A percentile compares a stretch with the other conserved stretches of the same genome.
phyloP scores from a whole-genome alignment of 2,797 vertebrate species.

The Poeciliopsis turneri region DNA sequence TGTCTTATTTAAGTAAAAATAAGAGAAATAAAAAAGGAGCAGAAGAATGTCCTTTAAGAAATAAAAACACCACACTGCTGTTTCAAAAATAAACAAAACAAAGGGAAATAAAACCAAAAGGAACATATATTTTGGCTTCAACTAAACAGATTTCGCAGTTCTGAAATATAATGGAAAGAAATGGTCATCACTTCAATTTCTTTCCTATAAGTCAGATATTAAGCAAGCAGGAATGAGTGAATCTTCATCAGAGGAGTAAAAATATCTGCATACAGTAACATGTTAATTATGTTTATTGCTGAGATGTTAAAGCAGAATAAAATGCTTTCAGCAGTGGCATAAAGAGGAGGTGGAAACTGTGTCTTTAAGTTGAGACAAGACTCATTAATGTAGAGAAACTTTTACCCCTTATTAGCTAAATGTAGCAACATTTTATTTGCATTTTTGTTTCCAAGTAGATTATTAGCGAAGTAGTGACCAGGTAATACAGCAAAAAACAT shows the following conservation, averaged over 20 bases:
- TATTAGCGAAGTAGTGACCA: too few relatives aligned
- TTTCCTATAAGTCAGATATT: background rate
- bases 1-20: background rate
- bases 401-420: too few relatives aligned
- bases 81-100: background rate
- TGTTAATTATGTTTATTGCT: too few relatives aligned
- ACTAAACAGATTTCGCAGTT: background rate
- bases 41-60: background rate
- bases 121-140: background rate
- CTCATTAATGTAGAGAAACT: too few relatives aligned
- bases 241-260: too few relatives aligned
- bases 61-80: background rate
- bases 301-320: too few relatives aligned
- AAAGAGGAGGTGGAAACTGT: too few relatives aligned
- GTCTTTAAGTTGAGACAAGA: too few relatives aligned
- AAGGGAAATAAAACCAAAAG: background rate
- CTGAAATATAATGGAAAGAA: background rate
- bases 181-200: background rate
- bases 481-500: background rate
- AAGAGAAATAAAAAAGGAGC: background rate
- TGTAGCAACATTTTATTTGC: background rate
- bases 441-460: background rate
- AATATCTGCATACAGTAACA: too few relatives aligned
- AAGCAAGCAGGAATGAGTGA: too few relatives aligned
- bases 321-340: too few relatives aligned